Evolutionary conservation across 2,888 invertebrate species (phyloP).

Genomic region (Agrochola macilenta): DNA sequence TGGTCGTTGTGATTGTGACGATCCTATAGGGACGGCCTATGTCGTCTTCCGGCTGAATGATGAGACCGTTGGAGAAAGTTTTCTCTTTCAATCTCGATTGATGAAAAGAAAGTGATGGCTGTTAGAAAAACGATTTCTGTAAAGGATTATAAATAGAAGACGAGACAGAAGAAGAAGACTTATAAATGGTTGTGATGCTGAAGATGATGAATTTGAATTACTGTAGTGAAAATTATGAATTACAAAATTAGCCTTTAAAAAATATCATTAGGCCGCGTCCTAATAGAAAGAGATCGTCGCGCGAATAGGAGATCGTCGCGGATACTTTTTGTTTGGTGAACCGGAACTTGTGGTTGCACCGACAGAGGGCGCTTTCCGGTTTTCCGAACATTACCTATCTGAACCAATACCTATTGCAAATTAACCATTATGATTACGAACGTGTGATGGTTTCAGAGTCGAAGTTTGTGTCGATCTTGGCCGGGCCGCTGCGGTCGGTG

Average conservation of each 20-base stretch:
- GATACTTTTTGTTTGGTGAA: too few species aligned
- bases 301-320: too few species aligned
- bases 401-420: neutral
- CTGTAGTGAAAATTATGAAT: neutral
- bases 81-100: neutral
- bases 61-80: neutral
- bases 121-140: neutral
- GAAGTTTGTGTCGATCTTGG: conserved; percentile 93
- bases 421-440: neutral
- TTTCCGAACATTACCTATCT: neutral
- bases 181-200: neutral
- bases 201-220: too few species aligned
- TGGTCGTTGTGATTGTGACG: neutral
- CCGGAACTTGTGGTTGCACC: too few species aligned
- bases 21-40: neutral
- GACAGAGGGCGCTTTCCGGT: too few species aligned
- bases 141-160: too few species aligned
- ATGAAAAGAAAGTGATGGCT: too few species aligned
- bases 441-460: conserved; percentile 88
- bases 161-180: too few species aligned
- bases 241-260: neutral
- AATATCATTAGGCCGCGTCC: neutral
- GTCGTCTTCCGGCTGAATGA: neutral
- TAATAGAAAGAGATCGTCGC: too few species aligned
- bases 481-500: conserved; percentile 92